Base-by-base conservation (phyloP, 2,113 vertebrate species). In the Toxostoma redivivum region DNA sequence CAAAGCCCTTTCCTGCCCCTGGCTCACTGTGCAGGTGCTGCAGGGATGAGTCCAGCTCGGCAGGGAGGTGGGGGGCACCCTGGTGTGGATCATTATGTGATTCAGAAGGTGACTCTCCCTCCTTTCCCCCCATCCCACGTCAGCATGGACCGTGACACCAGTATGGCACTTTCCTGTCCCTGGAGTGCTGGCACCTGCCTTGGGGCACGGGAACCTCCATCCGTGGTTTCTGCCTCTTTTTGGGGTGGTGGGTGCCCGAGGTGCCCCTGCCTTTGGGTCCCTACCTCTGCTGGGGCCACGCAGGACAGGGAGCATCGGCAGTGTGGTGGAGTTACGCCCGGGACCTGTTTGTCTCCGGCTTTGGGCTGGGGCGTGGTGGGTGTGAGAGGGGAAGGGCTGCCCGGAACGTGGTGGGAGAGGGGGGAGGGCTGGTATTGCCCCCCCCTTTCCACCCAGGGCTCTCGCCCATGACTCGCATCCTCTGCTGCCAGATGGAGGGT, bases 401-500 rank as follows among this genome's bases (percentile, higher is more conserved):
- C 60, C 54, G 78, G 96, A 81, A 74, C 40, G 30, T 7, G 60
- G 76, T 3, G 31, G 47, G 84, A 91, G 84, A 21, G 21, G 76
- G 15, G 14, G 48, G 44, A 45, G 84, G 33, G 67, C 42, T 31
- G 19, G 9, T 23, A 8, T 4, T 33, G 42, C 6, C 71, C 38
- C 30, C 50, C 20, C 81, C 84, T 58, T 64, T 67, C 92, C 85
- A 57, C 12, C 21, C 11, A 8, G 57, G 48, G 48, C 73, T 90
- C 76, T 88, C 4, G 31, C 90, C 87, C 85, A n/a, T 91, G 94
- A 90, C 88, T 97, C 72, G 81, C 73, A 28, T 93, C 81, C 82
- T 58, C 81, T 35, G 84, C 91, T 82, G 95, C 95, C 95, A 93
- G 92, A 76, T 44, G 78, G 92, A 95, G 92, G 94, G 90, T 61